A percentile compares a stretch with the other conserved stretches of the same genome.
Conservation (phyloP, 2,113 vertebrate genomes). For the Ramphastos sulfuratus region DNA sequence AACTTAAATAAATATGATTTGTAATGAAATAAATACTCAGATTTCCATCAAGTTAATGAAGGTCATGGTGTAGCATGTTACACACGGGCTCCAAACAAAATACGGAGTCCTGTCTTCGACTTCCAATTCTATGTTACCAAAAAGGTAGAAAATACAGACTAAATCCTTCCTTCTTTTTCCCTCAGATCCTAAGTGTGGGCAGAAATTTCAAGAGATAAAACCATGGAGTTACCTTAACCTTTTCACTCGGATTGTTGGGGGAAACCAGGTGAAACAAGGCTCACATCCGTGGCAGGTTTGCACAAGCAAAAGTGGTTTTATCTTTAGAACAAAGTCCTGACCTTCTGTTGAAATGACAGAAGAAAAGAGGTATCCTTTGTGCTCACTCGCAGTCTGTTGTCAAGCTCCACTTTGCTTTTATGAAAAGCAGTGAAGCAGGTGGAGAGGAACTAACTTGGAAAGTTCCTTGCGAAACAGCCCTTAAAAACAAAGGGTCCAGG, state of each 20-base stretch:
- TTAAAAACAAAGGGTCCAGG: no score
- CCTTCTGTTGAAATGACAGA: neutral
- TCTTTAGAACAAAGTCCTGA: neutral
- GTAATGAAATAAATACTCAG: neutral
- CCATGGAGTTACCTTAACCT: conserved; percentile 33
- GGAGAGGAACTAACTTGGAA: neutral
- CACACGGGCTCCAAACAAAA: neutral
- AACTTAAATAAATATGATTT: neutral
- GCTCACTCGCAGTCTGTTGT: neutral
- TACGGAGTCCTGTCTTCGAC: fast-evolving
- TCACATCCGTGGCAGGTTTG: conserved; percentile 87
- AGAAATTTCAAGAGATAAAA: neutral
- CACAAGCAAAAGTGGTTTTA: neutral
- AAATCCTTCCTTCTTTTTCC: neutral
- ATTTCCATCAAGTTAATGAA: neutral
- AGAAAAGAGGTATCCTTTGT: neutral
- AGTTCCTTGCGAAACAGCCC: no score
- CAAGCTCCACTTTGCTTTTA: neutral
- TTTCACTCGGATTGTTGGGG: conserved; percentile 82
- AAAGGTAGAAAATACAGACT: neutral
- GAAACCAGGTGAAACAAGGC: conserved; percentile 75
- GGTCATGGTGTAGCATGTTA: neutral
- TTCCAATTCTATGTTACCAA: neutral
- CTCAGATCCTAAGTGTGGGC: conserved; percentile 79
- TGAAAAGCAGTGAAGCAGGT: neutral